These are phyloP conservation scores for Acanthosepion lycidas DNA, from an alignment of 2,888 invertebrate genomes.

Conservation along the genomic window DNA sequence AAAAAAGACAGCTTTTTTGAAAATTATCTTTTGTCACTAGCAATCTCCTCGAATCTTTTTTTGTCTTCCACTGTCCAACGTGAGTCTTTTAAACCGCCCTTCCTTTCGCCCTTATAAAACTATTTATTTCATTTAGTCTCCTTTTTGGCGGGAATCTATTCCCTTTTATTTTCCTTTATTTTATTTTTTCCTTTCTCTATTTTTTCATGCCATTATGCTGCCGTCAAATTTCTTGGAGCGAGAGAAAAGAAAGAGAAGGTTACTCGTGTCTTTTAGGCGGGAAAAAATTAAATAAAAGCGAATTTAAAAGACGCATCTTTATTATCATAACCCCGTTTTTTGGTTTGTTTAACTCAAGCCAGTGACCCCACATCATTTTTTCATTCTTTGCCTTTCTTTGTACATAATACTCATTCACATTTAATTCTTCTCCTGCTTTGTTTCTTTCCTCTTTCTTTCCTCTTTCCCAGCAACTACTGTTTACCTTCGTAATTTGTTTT, in stretches of 20 bases:
- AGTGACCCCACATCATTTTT: not conserved
- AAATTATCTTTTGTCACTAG: not conserved
- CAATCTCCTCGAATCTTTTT: not conserved
- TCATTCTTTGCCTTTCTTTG: not conserved
- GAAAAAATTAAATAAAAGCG: not conserved
- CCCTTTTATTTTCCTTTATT: not conserved
- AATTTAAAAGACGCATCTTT: not conserved
- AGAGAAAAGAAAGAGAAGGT: not conserved
- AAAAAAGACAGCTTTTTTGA: not conserved
- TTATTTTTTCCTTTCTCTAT: not conserved
- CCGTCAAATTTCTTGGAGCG: not conserved
- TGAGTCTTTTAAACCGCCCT: not conserved
- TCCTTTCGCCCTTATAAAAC: not conserved
- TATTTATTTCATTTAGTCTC: not conserved
- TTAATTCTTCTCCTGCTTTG: no score
- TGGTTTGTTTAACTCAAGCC: not conserved
- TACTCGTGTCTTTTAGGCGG: not conserved
- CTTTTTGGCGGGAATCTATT: not conserved
- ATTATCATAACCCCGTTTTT: not conserved
- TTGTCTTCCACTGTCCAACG: not conserved
- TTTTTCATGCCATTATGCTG: not conserved
- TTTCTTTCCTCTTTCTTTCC: not conserved
- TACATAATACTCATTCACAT: not conserved
- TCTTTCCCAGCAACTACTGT: not conserved
- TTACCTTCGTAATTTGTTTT: no score